Evolutionary conservation across 2,888 invertebrate species (phyloP).

Genomic region (Schizotus pectinicornis): DNA sequence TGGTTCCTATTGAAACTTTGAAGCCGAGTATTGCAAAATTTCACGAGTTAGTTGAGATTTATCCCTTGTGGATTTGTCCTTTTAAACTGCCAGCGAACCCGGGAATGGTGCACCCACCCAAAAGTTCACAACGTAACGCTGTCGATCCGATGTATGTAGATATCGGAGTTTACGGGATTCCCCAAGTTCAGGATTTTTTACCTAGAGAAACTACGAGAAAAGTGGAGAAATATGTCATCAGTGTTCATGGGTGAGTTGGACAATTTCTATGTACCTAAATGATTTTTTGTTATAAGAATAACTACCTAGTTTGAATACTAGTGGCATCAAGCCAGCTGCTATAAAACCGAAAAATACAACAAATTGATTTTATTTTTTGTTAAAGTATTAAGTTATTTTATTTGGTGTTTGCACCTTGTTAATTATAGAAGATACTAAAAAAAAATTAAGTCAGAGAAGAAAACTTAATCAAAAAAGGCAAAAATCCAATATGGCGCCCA

Average conservation of each 20-base stretch:
- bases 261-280: conserved; percentile 18
- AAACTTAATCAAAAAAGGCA: background rate
- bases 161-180: conserved; percentile 82
- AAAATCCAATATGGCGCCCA: too few relatives aligned
- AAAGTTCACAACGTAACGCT: conserved; percentile 38
- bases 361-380: too few relatives aligned
- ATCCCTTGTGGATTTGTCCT: conserved; percentile 85
- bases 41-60: conserved; percentile 69
- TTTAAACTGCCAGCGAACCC: conserved; percentile 72
- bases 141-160: conserved; percentile 72
- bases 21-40: conserved; percentile 68
- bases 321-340: background rate
- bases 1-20: conserved; percentile 71
- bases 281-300: conserved; percentile 16
- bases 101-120: conserved; percentile 71
- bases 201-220: conserved; percentile 69
- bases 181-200: conserved; percentile 67
- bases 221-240: conserved; percentile 74
- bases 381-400: too few relatives aligned
- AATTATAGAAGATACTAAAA: too few relatives aligned
- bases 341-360: too few relatives aligned
- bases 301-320: background rate
- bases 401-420: too few relatives aligned
- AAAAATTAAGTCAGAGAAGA: too few relatives aligned
- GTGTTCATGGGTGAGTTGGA: conserved; percentile 65